Conservation (phyloP, 2,113 vertebrate genomes). For the Cranoglanis bouderius region DNA sequence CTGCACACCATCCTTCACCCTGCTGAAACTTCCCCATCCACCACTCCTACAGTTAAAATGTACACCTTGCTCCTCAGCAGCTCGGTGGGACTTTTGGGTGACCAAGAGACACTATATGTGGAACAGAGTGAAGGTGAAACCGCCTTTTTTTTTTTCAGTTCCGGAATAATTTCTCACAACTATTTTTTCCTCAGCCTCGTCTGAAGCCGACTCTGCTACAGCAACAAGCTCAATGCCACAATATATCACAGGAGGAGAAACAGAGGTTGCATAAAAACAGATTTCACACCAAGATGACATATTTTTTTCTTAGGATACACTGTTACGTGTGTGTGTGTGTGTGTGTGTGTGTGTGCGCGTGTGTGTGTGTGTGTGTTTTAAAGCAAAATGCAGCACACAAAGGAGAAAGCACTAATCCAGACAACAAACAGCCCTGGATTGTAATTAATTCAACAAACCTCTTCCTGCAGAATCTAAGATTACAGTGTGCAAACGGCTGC, state of each 20-base stretch:
- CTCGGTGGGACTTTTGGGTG: conserved; percentile 54
- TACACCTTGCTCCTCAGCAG: conserved; percentile 57
- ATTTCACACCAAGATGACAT: conserved; percentile 36
- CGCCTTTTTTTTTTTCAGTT: conserved; percentile 33
- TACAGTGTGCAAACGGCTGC: conserved; percentile 66
- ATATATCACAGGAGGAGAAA: conserved; percentile 46
- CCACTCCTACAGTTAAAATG: conserved; percentile 33
- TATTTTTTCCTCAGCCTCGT: conserved; percentile 47
- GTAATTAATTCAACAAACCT: conserved; percentile 63
- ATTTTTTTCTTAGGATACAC: neutral
- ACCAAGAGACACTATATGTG: conserved; percentile 55
- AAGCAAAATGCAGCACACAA: conserved; percentile 34
- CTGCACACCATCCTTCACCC: neutral
- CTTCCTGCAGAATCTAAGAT: conserved; percentile 62
- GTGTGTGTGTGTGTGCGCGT: neutral
- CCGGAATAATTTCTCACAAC: conserved; percentile 59
- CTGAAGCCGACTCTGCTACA: conserved; percentile 44
- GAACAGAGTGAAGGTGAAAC: conserved; percentile 41
- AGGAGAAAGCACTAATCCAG: conserved; percentile 40
- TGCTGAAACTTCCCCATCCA: conserved; percentile 30
- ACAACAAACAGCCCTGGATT: conserved; percentile 43
- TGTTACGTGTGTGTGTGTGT: neutral
- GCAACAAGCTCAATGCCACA: conserved; percentile 35
- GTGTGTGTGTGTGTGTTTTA: neutral
- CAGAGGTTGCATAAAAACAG: conserved; percentile 35